Percentiles rank a stretch among this genome's conserved stretches.
Evolutionary conservation across 2,797 vertebrate species (phyloP).

Genomic region (Apogon hyalosoma): DNA sequence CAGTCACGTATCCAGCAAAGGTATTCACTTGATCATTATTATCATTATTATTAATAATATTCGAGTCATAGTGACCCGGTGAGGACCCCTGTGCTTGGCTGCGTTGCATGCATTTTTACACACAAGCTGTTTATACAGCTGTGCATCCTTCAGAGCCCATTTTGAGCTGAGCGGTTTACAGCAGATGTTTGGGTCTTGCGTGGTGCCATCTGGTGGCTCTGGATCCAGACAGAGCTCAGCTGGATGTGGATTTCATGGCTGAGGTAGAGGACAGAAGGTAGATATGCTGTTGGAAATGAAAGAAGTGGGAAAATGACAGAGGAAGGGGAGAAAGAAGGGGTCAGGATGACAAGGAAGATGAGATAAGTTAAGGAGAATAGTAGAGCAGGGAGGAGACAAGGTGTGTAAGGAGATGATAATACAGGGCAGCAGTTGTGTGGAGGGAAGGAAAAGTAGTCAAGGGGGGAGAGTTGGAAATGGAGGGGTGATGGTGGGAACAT

Average conservation of each 20-base stretch:
- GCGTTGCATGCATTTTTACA: constrained; percentile 78
- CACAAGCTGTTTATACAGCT: constrained; percentile 82
- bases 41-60: constrained; percentile 78
- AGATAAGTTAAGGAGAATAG: neutral
- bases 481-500: constrained; percentile 53
- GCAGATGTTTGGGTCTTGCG: constrained; percentile 69
- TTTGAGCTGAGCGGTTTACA: constrained; percentile 59
- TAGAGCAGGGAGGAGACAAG: constrained; percentile 1
- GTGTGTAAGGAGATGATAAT: constrained; percentile 37
- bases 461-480: constrained; percentile 8
- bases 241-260: constrained; percentile 60
- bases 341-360: constrained; percentile 22
- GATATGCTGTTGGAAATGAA: constrained; percentile 47
- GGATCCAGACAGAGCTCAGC: constrained; percentile 63
- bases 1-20: constrained; percentile 58
- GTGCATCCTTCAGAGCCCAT: constrained; percentile 61
- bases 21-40: constrained; percentile 74
- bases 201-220: constrained; percentile 78
- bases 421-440: constrained; percentile 24
- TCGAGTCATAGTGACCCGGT: constrained; percentile 65
- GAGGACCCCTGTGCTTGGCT: constrained; percentile 65
- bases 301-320: constrained; percentile 28
- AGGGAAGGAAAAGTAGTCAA: constrained; percentile 35
- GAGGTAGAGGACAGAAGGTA: constrained; percentile 47
- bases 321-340: constrained; percentile 13